These are phyloP conservation scores for Macrostomum lignano DNA, from an alignment of 1,140 invertebrate species.

Conservation along the genomic window DNA sequence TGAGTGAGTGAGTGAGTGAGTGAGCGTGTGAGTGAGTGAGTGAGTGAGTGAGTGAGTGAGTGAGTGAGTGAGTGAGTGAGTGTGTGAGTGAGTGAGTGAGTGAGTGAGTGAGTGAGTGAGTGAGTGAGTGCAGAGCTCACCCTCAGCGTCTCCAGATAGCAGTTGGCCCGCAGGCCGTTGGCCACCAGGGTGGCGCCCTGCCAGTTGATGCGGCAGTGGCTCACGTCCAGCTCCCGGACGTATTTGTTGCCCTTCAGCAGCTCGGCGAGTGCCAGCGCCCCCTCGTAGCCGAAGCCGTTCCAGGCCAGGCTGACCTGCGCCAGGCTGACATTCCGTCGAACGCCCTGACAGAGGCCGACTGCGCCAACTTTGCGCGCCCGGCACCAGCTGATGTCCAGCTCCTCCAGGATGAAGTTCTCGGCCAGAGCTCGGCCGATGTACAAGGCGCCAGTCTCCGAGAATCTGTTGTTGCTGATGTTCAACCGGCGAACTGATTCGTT, in stretches of 20 bases:
- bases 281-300: conserved; percentile 10
- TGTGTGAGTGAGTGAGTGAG: too few species aligned
- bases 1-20: too few species aligned
- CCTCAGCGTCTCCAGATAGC: conserved; percentile 8
- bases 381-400: conserved; percentile 13
- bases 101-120: too few species aligned
- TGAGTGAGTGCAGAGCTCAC: conserved; percentile 10
- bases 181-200: conserved; percentile 9
- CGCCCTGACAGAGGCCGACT: conserved; percentile 11
- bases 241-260: conserved; percentile 5
- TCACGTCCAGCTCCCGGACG: conserved; percentile 7
- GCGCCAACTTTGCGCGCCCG: conserved; percentile 10
- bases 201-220: conserved; percentile 10
- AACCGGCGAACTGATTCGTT: background rate
- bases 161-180: conserved; percentile 9
- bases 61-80: too few species aligned
- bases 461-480: background rate
- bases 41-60: too few species aligned
- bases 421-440: conserved; percentile 3
- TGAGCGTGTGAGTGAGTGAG: too few species aligned
- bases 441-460: background rate
- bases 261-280: conserved; percentile 7
- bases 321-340: conserved; percentile 10
- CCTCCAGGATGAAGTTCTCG: conserved; percentile 8
- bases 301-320: conserved; percentile 7